phyloP scores from a whole-genome alignment of 64 coral and sea anemone genomes.

The Acropora yongei region DNA sequence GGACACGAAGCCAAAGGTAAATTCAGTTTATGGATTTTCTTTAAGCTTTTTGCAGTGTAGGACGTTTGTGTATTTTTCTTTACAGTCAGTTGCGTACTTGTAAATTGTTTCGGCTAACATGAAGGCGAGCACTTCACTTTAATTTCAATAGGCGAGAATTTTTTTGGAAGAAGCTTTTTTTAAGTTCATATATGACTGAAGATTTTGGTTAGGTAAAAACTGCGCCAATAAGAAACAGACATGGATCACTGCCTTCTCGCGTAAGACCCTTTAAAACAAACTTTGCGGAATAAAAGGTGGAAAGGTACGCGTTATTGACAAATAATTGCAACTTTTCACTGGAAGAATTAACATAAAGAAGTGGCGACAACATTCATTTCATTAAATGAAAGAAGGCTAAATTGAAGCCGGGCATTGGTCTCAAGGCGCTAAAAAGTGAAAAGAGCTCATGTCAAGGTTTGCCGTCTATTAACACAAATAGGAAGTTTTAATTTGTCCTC shows the following conservation, averaged over 20 bases:
- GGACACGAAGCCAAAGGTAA: not conserved
- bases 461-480: slow-evolving; percentile 28
- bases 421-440: slow-evolving; percentile 25
- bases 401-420: not conserved
- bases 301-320: not conserved
- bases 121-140: not conserved
- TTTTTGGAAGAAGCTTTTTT: too few relatives aligned
- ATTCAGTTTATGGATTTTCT: not conserved
- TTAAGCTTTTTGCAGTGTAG: not conserved
- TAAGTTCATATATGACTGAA: too few relatives aligned
- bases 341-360: not conserved
- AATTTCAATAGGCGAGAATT: not conserved
- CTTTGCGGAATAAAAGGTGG: not conserved
- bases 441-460: slow-evolving; percentile 26
- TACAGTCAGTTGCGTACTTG: not conserved
- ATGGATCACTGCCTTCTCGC: not conserved
- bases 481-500: slow-evolving; percentile 38
- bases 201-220: too few relatives aligned
- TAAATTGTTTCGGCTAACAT: not conserved
- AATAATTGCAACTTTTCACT: not conserved
- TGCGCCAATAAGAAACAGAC: not conserved
- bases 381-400: too few relatives aligned
- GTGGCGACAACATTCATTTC: not conserved
- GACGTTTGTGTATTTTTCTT: slow-evolving; percentile 6
- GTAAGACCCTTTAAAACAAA: slow-evolving; percentile 19